A percentile compares a stretch with the other conserved stretches of the same genome.
Conservation (phyloP, 2,888 invertebrate species). For the Yponomeuta evonymella region DNA sequence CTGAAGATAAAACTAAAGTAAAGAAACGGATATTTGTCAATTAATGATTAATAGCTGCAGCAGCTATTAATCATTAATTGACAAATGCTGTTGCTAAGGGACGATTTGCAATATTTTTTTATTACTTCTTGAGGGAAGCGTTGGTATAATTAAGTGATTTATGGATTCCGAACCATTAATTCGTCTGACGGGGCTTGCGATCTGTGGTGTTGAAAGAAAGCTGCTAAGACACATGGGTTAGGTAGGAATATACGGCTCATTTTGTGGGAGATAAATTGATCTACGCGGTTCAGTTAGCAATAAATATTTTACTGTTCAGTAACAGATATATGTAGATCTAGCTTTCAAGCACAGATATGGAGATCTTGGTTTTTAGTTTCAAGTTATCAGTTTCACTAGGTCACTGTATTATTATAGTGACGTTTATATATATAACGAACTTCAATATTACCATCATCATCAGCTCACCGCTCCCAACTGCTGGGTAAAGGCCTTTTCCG, state of each 20-base stretch:
- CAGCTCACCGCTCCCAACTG: too few relatives aligned
- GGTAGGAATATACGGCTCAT: background rate
- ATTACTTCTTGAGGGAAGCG: constrained; percentile 27
- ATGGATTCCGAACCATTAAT: constrained; percentile 60
- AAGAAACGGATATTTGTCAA: constrained; percentile 18
- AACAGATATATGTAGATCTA: background rate
- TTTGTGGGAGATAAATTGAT: background rate
- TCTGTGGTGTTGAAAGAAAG: constrained; percentile 57
- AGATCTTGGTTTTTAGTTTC: too few relatives aligned
- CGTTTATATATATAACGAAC: too few relatives aligned
- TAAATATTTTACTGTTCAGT: background rate
- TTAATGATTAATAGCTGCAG: constrained; percentile 50
- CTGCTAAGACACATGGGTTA: background rate
- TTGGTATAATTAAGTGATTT: constrained; percentile 65
- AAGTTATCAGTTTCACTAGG: too few relatives aligned
- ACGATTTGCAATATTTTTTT: constrained; percentile 52
- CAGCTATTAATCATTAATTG: too few relatives aligned
- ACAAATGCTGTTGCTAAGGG: constrained; percentile 32
- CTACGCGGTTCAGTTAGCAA: background rate
- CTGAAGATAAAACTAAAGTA: background rate
- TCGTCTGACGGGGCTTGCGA: constrained; percentile 57
- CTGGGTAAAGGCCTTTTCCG: too few relatives aligned
- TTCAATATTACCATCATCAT: too few relatives aligned
- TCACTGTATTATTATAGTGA: too few relatives aligned
- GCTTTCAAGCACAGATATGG: background rate